phyloP scores from a whole-genome alignment of 1,140 invertebrate genomes.

The Rhyzopertha dominica region DNA sequence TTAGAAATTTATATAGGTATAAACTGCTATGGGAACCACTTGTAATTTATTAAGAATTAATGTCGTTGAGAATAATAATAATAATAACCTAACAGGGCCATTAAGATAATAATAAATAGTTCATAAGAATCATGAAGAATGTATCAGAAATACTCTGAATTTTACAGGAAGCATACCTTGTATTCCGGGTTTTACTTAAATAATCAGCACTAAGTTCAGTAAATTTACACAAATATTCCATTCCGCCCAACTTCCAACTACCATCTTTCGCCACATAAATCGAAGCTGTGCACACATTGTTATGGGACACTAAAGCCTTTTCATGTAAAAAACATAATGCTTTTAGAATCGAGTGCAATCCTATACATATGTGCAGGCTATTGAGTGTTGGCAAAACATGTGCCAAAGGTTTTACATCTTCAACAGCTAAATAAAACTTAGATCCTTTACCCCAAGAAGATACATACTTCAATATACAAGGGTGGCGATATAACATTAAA shows the following conservation, averaged over 20 bases:
- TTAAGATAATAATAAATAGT: no score
- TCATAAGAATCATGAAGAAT: no score
- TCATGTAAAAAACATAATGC: conserved; percentile 76
- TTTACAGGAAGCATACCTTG: no score
- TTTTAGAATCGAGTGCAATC: conserved; percentile 67
- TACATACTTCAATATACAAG: conserved; percentile 72
- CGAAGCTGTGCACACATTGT: conserved; percentile 73
- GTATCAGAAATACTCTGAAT: no score
- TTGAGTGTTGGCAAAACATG: conserved; percentile 59
- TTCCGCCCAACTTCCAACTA: conserved; percentile 75
- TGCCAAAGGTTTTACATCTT: conserved; percentile 65
- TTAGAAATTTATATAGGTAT: no score
- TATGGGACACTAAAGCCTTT: conserved; percentile 70
- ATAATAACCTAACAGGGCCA: no score
- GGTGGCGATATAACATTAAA: conserved; percentile 74
- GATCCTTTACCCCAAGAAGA: conserved; percentile 72
- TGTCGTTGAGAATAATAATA: no score
- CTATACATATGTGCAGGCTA: conserved; percentile 71
- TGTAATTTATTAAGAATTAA: no score
- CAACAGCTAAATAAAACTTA: conserved; percentile 68
- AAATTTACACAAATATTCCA: conserved; percentile 72
- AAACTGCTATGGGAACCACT: no score
- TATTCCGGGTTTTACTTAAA: conserved; percentile 61
- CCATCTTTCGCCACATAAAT: conserved; percentile 77
- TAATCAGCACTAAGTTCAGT: conserved; percentile 60